Base-by-base conservation (phyloP, 2,113 vertebrate species). In the Petrocephalus zakoni region DNA sequence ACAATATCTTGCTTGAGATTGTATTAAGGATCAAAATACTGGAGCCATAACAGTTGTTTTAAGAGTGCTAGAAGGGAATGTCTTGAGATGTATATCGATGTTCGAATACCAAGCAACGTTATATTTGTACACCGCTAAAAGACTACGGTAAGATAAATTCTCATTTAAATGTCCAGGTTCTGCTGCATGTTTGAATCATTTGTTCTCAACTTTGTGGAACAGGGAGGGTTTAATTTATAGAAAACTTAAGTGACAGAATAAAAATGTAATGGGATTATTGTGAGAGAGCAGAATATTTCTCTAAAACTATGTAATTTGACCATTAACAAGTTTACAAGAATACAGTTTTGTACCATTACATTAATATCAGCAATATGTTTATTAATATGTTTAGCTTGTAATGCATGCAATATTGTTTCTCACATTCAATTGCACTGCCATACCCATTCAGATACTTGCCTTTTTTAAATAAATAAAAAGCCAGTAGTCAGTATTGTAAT, bases 1-100 rank as follows among this genome's bases (percentile, higher is more conserved):
- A 10, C 86, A 49, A 29, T 72, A 49, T 64, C 37, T 87, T 87
- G 86, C 34, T 47, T 64, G 86, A 87, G 34, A 87, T 64, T 87
- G 37, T 87, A 61, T 61, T 47, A 58, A 37, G 55, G 55, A 87
- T 5, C n/a, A 19, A 72, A 49, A 34, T 72, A 17, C 22, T 49
- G 8, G 11, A 25, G 42, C 4, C 42, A 1, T 61, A 46, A 47
- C 53, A 3, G 29, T 21, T n/a, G 19, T 46, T 87, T 61, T 46
- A n/a, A 22, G 53, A 87, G 55, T 47, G 37, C 55, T 86, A 29
- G n/a, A 51, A 19, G 46, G 55, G 19, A 34, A 72, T 87, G 61
- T 72, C 17, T 72, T 86, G 29, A 86, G 85, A 37, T 34, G 17
- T 15, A 34, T 86, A 42, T 87, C 4, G 22, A 22, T 86, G 22